A percentile compares a stretch with the other conserved stretches of the same genome.
Evolutionary conservation across 2,113 vertebrate species (phyloP).

Genomic region (Pluvianellus socialis): DNA sequence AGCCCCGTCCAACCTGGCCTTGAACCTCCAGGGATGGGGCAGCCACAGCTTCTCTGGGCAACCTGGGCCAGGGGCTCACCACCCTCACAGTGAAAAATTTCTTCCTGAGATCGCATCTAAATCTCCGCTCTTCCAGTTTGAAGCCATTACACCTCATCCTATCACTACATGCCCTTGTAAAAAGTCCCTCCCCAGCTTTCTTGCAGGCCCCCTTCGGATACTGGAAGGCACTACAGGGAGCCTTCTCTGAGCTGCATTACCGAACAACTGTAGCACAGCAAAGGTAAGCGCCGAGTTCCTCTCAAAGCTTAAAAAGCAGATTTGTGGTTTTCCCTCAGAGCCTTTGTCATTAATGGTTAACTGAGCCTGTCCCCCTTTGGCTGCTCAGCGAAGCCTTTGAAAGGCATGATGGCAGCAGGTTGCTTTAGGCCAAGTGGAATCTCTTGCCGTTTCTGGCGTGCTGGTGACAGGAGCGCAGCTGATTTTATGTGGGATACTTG

Average conservation of each 20-base stretch:
- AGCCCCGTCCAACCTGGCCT: no score
- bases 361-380: background rate
- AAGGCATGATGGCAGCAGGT: background rate
- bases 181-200: no score
- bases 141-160: no score
- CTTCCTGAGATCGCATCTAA: no score
- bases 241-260: background rate
- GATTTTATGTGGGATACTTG: constrained; percentile 10
- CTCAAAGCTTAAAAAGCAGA: background rate
- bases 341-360: background rate
- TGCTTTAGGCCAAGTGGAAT: background rate
- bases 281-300: background rate
- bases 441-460: background rate
- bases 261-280: accelerated
- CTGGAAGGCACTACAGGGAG: no score
- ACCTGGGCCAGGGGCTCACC: no score
- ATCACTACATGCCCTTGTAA: no score
- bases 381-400: background rate
- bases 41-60: no score
- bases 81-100: no score
- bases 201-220: no score
- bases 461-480: background rate
- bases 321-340: background rate
- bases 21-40: no score
- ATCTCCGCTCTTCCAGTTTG: no score